phyloP scores from a whole-genome alignment of 2,113 vertebrate genomes.

The Abramis brama region DNA sequence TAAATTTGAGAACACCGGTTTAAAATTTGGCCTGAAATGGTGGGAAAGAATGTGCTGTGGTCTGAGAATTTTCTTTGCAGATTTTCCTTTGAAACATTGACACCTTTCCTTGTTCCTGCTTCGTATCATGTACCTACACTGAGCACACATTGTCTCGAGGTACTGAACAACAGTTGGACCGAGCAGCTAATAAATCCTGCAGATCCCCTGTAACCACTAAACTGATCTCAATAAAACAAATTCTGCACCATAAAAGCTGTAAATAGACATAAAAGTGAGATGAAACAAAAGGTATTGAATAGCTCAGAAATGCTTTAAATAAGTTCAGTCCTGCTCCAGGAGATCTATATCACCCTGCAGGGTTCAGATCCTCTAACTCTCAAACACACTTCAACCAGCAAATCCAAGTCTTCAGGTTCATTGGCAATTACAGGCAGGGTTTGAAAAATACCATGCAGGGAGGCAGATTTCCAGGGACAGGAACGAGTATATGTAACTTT shows the following conservation, averaged over 20 bases:
- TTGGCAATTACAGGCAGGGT: background rate
- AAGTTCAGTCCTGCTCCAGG: background rate
- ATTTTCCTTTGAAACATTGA: conserved; percentile 66
- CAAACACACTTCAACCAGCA: conserved; percentile 13
- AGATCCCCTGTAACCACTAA: conserved; percentile 37
- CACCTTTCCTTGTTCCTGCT: conserved; percentile 64
- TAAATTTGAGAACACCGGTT: background rate
- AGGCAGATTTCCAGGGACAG: background rate
- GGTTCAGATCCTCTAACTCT: background rate
- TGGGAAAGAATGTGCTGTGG: conserved; percentile 19
- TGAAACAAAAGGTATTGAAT: conserved; percentile 32
- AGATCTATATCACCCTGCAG: background rate
- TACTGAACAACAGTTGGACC: conserved; percentile 58
- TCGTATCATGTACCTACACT: conserved; percentile 65
- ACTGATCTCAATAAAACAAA: conserved; percentile 38
- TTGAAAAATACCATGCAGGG: conserved; percentile 5
- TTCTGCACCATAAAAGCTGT: conserved; percentile 24
- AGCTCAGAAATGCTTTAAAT: conserved; percentile 22
- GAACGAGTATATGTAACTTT: background rate
- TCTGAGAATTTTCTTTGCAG: conserved; percentile 52
- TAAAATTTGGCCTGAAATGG: conserved; percentile 14
- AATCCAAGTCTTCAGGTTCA: conserved; percentile 19
- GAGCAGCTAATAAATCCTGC: conserved; percentile 67
- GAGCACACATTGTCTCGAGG: conserved; percentile 67
- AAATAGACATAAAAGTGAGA: conserved; percentile 31